Base-by-base conservation (phyloP, 2,888 invertebrate species). In the Xylota segnis region DNA sequence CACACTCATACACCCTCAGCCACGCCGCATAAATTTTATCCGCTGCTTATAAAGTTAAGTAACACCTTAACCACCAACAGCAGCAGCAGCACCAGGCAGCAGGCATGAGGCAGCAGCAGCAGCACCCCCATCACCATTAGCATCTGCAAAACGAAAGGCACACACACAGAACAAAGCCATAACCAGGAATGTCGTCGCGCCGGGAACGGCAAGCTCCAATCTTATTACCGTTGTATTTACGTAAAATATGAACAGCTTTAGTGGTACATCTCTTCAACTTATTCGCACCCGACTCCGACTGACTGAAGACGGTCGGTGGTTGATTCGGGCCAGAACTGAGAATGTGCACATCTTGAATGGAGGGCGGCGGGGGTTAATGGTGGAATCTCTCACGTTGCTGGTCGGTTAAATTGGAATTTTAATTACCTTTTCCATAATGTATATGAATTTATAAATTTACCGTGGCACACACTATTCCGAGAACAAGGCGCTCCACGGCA, bases 341-440 rank as follows among this genome's bases (percentile, higher is more conserved):
- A 65, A 63, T 71, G 52, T 77, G 45, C 37, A 16, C 56, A 29
- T 27, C 58, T n/a, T 16, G n/a, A 43, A 43, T n/a, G n/a, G 50
- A 23, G 23, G 40, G 68, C 3, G 56, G 10, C 9, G 27, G 10
- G 32, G 52, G 54, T 56, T 5, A 47, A 29, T 32, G 68, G 47
- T 40, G 52, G 58, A 72, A 78, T 65, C 56, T 54, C 45, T 50
- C 66, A 71, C 75, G 72, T 82, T 63, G 54, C 71, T 82, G 82
- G 86, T 76, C 86, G 86, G 86, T 68, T 82, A 86, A 86, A 86
- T 86, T 86, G 82, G 88, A 88, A 87, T 89, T 89, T 89, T 89
- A 89, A 89, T 89, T 89, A 89, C 88, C 89, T 89, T 87, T 83
- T 88, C 88, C 86, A 88, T 88, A 89, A 88, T 89, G 75, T 82